A percentile compares a stretch with the other conserved stretches of the same genome.
Evolutionary conservation across 2,113 vertebrate species (phyloP).

Genomic region (Mustelus asterias): DNA sequence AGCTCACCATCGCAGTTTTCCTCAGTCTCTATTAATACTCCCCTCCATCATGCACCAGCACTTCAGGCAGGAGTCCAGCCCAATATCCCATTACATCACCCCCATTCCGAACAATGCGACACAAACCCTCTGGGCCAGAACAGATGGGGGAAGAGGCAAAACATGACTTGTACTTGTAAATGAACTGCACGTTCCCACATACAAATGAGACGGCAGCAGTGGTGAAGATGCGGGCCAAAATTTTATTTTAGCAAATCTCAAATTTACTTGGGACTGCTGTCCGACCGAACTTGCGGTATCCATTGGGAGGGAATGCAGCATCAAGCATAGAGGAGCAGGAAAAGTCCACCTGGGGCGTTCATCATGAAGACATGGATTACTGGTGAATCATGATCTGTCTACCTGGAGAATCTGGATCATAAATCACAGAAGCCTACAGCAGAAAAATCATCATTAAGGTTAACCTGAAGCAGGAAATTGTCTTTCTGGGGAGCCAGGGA

Average conservation of each 20-base stretch:
- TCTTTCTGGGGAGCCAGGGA: not conserved
- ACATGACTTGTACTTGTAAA: not conserved
- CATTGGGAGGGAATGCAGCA: not conserved
- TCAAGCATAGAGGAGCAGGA: not conserved
- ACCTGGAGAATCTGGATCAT: slow-evolving; percentile 11
- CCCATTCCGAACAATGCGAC: not conserved
- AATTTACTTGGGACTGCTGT: not conserved
- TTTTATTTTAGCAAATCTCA: not conserved
- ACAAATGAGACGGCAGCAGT: not conserved
- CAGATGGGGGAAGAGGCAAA: not conserved
- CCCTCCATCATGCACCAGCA: not conserved
- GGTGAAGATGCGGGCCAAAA: not conserved
- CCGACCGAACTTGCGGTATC: not conserved
- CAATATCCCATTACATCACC: not conserved
- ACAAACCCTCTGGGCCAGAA: not conserved
- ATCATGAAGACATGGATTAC: slow-evolving; percentile 34
- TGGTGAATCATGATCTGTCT: slow-evolving; percentile 35
- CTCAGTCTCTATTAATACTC: not conserved
- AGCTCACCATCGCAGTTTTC: not conserved
- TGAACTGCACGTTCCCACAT: not conserved
- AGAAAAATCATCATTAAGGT: slow-evolving; percentile 35
- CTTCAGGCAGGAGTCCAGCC: not conserved
- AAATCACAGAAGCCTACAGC: slow-evolving; percentile 32
- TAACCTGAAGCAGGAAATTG: slow-evolving; percentile 26
- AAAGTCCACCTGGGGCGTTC: not conserved